Base-by-base conservation (phyloP, 2,113 vertebrate species). In the Lampris megalopsis region DNA sequence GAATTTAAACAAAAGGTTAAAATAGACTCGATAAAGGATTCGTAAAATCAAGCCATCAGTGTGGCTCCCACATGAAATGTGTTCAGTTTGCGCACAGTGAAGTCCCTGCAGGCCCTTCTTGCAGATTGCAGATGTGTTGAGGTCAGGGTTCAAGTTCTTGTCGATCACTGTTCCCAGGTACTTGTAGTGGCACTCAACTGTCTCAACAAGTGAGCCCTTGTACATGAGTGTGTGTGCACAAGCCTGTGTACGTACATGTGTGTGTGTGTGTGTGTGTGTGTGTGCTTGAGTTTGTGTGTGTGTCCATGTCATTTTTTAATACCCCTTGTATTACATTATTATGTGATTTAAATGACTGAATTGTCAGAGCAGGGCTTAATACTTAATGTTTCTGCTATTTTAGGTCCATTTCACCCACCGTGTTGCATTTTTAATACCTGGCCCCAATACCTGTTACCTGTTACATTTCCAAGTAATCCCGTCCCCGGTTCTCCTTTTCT, bases 341-440 rank as follows among this genome's bases (percentile, higher is more conserved):
- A 58, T 68, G 63, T 24, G 53, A 52, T 80, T 87, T 71, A 88
- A 88, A 86, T 74, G 59, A 56, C 60, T 41, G 66, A 69, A 80
- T 76, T 73, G 52, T 75, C 67, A 89, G 79, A 64, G 43, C 8
- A 10, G 62, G 24, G 13, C 45, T 64, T 49, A 84, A 84, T 84
- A 73, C 61, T 62, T 79, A 61, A 72, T 81, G 64, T 50, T 42
- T 5, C 3, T 70, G 54, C 80, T 78, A 80, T 81, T 89, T 84
- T 67, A 7, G 64, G 57, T 65, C 63, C 62, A 66, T 75, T 56
- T 87, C 79, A 84, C 77, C 65, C 38, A 66, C 75, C 72, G 66
- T 77, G 10, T 82, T 83, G 63, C 72, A 70, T 85, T 85, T 85
- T 79, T 87, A 87, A 88, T 87, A 77, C 61, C 74, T 85, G 64